Evolutionary conservation across 2,888 invertebrate genomes (phyloP).

Genomic region (Caenorhabditis uteleia): DNA sequence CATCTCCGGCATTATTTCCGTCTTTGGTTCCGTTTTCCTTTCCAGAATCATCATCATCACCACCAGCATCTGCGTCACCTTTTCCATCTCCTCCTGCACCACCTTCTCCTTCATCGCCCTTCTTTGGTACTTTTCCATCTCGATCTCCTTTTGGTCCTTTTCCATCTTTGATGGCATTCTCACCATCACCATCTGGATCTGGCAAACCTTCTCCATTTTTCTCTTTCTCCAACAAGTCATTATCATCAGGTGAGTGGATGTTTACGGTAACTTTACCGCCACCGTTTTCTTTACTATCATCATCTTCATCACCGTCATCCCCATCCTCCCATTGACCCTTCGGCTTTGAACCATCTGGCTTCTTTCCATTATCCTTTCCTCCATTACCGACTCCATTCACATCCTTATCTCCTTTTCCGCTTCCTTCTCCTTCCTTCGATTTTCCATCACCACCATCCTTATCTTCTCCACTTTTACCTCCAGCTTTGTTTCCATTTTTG

Average conservation of each 20-base stretch:
- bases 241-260: not conserved
- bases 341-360: conserved; percentile 14
- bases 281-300: not conserved
- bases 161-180: not conserved
- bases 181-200: conserved; percentile 1
- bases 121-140: conserved; percentile 6
- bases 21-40: conserved; percentile 9
- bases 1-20: not conserved
- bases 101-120: not conserved
- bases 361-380: not conserved
- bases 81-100: not conserved
- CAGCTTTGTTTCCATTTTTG: not conserved
- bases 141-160: not conserved
- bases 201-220: not conserved
- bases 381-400: not conserved
- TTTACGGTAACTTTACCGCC: conserved; percentile 18
- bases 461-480: conserved; percentile 2
- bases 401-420: conserved; percentile 8
- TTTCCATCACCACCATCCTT: conserved; percentile 8
- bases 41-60: conserved; percentile 6
- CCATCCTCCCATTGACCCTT: conserved; percentile 4
- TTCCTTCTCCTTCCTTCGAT: conserved; percentile 7
- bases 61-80: conserved; percentile 18
- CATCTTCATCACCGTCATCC: conserved; percentile 9
- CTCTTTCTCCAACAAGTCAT: conserved; percentile 1